phyloP scores from a whole-genome alignment of 2,888 invertebrate species.

The Hemicrepidius hirtus region DNA sequence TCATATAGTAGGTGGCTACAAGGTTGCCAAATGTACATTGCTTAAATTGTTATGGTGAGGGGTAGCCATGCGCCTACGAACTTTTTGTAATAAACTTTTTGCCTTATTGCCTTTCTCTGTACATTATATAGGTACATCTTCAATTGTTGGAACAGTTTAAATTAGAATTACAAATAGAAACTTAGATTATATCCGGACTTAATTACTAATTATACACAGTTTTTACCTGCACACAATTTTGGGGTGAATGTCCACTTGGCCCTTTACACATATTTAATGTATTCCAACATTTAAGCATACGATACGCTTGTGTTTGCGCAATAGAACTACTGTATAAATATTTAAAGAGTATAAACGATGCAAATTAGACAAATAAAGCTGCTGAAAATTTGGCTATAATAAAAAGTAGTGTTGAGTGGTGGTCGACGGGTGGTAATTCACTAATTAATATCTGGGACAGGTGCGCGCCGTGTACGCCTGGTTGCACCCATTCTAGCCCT shows the following conservation, averaged over 20 bases:
- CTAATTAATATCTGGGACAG: constrained; percentile 58
- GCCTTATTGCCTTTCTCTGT: no score
- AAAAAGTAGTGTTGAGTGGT: constrained; percentile 49
- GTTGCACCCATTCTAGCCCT: constrained; percentile 56
- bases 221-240: not conserved
- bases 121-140: not conserved
- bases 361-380: constrained; percentile 48
- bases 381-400: constrained; percentile 24
- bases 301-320: not conserved
- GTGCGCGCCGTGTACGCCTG: constrained; percentile 54
- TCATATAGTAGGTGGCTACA: no score
- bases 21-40: no score
- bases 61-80: no score
- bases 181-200: not conserved
- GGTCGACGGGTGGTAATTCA: constrained; percentile 53
- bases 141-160: not conserved
- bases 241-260: constrained; percentile 11
- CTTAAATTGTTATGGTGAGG: no score
- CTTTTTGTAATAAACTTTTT: no score
- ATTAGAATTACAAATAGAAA: constrained; percentile 14
- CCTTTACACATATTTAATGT: constrained; percentile 1
- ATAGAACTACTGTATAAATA: not conserved
- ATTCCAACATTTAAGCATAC: not conserved
- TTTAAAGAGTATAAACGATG: constrained; percentile 37
- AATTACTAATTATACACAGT: not conserved